Evolutionary conservation across 2,888 invertebrate species (phyloP), one percentile per base, ranked within the genome.

Genomic region (Ernsta delagoae): DNA sequence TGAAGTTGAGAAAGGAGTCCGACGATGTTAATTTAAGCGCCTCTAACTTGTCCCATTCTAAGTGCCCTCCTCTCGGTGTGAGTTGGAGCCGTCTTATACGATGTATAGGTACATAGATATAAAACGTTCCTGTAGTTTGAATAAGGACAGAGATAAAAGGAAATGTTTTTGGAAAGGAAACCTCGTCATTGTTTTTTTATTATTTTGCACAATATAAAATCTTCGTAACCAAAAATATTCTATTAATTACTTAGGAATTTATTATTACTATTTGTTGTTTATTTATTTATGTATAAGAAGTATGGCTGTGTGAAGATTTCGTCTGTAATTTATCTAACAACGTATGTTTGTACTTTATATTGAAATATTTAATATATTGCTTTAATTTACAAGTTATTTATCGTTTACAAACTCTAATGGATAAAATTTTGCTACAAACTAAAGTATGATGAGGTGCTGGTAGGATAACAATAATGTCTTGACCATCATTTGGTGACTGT

Each of bases 281-380:
- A 85, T 90, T 90, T 91, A 89, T 90, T 89, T 87, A 86, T 87
- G 78, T 90, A 71, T 75, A 75, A 74, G 71, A 84, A 87, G 90
- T 89, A 92, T 90, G 92, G 91, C 91, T 92, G 91, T 92, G 92
- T 90, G 88, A 91, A 83, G 85, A 76, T 80, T 88, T 89, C 66
- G 73, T 76, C 84, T 88, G 83, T 89, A 89, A 86, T 88, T 84
- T 86, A 83, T 89, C 80, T 87, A 86, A 79, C 63, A 48, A 65
- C 71, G 65, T 74, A 73, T 71, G 70, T 69, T 34, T 69, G 71
- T 74, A 71, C 64, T 73, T 59, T 68, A 72, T 73, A 72, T 65
- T 72, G 3, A 31, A 31, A 31, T 31, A 31, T 31, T 31, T 31
- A 31, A 31, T 31, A 45, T 64, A 59, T 45, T 43, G 59, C 34